Evolutionary conservation across 1,140 invertebrate species (phyloP).

Genomic region (Laodelphax striatellus): DNA sequence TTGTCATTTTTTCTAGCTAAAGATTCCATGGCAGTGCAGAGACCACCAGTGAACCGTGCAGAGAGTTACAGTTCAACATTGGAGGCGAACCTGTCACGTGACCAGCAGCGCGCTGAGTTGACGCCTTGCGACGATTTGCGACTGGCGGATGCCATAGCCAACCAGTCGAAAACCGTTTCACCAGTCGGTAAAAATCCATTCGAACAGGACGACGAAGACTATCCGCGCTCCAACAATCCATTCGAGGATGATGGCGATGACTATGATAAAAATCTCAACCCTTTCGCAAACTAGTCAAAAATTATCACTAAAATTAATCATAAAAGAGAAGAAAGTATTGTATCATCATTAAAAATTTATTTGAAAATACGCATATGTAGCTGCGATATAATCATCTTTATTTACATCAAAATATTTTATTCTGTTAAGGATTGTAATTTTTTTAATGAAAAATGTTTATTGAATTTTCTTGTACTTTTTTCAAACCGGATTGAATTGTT

Average conservation of each 20-base stretch:
- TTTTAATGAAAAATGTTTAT: too few species aligned
- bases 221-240: slow-evolving; percentile 14
- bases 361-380: too few species aligned
- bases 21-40: background rate
- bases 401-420: too few species aligned
- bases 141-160: background rate
- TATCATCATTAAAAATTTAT: too few species aligned
- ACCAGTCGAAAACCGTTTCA: background rate
- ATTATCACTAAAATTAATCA: too few species aligned
- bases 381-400: too few species aligned
- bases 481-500: too few species aligned
- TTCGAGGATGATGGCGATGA: slow-evolving; percentile 27
- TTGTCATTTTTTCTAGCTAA: background rate
- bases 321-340: too few species aligned
- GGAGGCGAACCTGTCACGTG: background rate
- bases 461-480: too few species aligned
- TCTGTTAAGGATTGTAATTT: too few species aligned
- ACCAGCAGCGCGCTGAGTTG: background rate
- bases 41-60: background rate
- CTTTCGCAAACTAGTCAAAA: slow-evolving; percentile 31
- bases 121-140: background rate
- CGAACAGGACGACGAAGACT: slow-evolving; percentile 13
- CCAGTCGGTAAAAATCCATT: slow-evolving; percentile 27
- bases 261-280: slow-evolving; percentile 54
- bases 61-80: background rate